Percentiles rank a stretch among this genome's conserved stretches.
phyloP scores from a whole-genome alignment of 2,888 invertebrate genomes.

The Agrenia bidenticulata region DNA sequence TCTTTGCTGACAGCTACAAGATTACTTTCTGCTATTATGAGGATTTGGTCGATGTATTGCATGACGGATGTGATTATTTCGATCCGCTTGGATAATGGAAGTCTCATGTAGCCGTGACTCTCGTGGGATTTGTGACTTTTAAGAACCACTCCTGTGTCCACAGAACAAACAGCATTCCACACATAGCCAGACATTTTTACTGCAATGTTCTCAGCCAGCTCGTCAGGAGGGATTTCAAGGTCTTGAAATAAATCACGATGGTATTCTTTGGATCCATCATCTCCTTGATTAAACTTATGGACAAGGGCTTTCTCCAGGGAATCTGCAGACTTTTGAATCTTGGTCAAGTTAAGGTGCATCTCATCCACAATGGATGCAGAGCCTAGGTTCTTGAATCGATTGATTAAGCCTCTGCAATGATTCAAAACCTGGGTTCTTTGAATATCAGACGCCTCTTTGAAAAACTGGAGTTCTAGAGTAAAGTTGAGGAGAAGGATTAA shows the following conservation, averaged over 20 bases:
- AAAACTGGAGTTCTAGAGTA: not conserved
- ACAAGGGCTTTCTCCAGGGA: not conserved
- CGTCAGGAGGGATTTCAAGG: not conserved
- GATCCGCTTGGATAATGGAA: slow-evolving; percentile 6
- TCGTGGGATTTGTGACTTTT: slow-evolving; percentile 1
- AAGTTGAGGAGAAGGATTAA: not conserved
- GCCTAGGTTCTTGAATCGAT: not conserved
- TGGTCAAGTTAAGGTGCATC: not conserved
- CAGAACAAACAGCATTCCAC: slow-evolving; percentile 3
- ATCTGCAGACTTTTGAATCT: not conserved
- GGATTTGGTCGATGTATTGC: not conserved
- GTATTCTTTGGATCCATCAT: not conserved
- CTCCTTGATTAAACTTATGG: not conserved
- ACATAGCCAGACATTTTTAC: not conserved
- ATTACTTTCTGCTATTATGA: not conserved
- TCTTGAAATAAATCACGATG: not conserved
- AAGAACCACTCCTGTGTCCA: not conserved
- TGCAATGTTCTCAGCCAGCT: not conserved
- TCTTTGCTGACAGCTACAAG: not conserved
- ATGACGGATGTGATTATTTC: not conserved
- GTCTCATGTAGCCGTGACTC: slow-evolving; percentile 1
- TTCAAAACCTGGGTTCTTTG: not conserved
- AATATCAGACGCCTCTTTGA: not conserved
- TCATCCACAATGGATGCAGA: not conserved
- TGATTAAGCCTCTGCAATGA: not conserved